Evolutionary conservation across 2,113 vertebrate species (phyloP).

Genomic region (Labeo rohita): DNA sequence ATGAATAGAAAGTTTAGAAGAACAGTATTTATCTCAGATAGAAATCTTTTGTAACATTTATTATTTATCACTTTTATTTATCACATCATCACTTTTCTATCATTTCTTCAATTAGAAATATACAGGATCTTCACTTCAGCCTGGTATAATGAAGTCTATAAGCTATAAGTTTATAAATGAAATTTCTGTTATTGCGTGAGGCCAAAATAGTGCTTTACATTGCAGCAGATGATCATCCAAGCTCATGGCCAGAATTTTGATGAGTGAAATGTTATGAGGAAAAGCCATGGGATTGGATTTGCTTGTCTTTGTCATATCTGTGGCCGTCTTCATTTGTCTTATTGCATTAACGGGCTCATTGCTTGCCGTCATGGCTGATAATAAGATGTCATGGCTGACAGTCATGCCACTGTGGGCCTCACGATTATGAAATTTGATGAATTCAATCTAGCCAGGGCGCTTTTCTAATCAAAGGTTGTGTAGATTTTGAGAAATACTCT

Average conservation of each 20-base stretch:
- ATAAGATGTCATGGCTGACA: constrained; percentile 46
- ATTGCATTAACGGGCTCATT: constrained; percentile 41
- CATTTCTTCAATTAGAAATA: too few species aligned
- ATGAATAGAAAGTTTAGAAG: too few species aligned
- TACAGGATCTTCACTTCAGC: too few species aligned
- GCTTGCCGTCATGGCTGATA: constrained; percentile 40
- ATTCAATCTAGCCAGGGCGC: constrained; percentile 18
- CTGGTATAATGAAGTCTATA: too few species aligned
- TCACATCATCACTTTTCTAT: too few species aligned
- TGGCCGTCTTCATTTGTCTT: constrained; percentile 51
- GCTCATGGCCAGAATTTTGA: background rate
- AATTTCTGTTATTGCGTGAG: background rate
- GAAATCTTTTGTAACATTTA: too few species aligned
- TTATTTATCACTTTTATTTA: too few species aligned
- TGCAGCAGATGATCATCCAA: background rate
- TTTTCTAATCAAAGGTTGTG: constrained; percentile 43
- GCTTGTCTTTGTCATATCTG: constrained; percentile 41
- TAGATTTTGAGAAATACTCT: constrained; percentile 36
- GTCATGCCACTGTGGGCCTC: constrained; percentile 25
- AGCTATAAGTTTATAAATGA: background rate
- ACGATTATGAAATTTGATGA: constrained; percentile 48
- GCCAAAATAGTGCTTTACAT: background rate
- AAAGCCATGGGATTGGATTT: constrained; percentile 38
- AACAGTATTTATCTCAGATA: too few species aligned
- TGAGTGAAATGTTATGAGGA: constrained; percentile 20